Evolutionary conservation across 2,113 vertebrate species (phyloP).

Genomic region (Oryctolagus cuniculus): DNA sequence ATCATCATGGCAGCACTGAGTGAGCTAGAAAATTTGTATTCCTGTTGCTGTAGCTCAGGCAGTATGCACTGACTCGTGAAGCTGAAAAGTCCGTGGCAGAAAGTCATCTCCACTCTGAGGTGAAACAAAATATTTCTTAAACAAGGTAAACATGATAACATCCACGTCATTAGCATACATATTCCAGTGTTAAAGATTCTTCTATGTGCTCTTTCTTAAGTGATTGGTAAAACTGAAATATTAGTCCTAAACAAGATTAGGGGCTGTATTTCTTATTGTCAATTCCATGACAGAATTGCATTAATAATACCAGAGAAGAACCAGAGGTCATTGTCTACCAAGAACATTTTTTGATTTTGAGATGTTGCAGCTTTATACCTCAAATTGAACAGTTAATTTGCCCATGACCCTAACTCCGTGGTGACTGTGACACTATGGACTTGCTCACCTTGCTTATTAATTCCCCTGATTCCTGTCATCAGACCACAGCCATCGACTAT

Average conservation of each 20-base stretch:
- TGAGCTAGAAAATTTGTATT: background rate
- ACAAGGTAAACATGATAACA: background rate
- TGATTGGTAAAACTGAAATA: background rate
- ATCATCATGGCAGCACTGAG: background rate
- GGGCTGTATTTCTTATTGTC: background rate
- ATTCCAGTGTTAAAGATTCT: background rate
- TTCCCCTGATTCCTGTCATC: background rate
- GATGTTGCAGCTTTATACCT: background rate
- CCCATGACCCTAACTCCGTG: background rate
- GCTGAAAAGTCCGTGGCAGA: background rate
- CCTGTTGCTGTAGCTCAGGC: background rate
- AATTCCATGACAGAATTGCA: background rate
- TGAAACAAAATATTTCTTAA: constrained; percentile 10
- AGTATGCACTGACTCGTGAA: background rate
- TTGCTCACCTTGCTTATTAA: background rate
- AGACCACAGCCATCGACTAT: background rate
- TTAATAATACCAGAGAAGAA: background rate
- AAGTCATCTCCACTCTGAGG: background rate
- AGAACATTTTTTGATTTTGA: background rate
- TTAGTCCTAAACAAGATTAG: background rate
- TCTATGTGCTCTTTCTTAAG: background rate
- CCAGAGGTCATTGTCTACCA: background rate
- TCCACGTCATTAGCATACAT: background rate
- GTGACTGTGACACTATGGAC: background rate
- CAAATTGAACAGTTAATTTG: background rate